Evolutionary conservation across 2,113 vertebrate genomes (phyloP).

Genomic region (Datnioides undecimradiatus): DNA sequence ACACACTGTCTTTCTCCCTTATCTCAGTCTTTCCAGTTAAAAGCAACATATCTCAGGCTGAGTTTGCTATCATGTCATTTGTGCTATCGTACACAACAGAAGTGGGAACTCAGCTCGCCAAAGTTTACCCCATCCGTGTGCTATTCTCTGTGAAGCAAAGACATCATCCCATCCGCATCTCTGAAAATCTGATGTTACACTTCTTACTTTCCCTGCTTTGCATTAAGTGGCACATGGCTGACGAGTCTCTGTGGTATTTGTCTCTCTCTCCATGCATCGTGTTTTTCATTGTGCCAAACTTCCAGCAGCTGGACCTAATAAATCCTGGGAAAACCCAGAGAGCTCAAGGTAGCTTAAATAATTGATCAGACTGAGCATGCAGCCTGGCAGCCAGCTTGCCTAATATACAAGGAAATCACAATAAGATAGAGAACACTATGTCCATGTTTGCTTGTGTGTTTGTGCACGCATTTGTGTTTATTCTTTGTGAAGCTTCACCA

Average conservation of each 20-base stretch:
- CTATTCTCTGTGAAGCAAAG: conserved; percentile 45
- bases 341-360: conserved; percentile 81
- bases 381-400: conserved; percentile 71
- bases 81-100: conserved; percentile 24
- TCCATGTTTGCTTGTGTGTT: conserved; percentile 50
- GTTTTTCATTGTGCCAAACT: conserved; percentile 73
- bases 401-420: conserved; percentile 77
- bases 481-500: conserved; percentile 30
- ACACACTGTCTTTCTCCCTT: conserved; percentile 2
- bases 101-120: conserved; percentile 18
- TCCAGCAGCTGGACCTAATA: conserved; percentile 76
- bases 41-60: conserved; percentile 42
- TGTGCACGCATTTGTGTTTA: conserved; percentile 28
- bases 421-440: conserved; percentile 65
- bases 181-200: conserved; percentile 47
- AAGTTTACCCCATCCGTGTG: conserved; percentile 31
- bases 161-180: conserved; percentile 34
- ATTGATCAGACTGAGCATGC: conserved; percentile 76
- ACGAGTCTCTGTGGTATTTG: conserved; percentile 63
- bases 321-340: conserved; percentile 77
- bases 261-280: conserved; percentile 59
- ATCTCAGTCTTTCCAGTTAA: conserved; percentile 53
- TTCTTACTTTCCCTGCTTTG: conserved; percentile 47
- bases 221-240: conserved; percentile 66
- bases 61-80: conserved; percentile 49